These are phyloP conservation scores for Festucalex cinctus DNA, from an alignment of 2,113 vertebrate species.

Conservation along the genomic window DNA sequence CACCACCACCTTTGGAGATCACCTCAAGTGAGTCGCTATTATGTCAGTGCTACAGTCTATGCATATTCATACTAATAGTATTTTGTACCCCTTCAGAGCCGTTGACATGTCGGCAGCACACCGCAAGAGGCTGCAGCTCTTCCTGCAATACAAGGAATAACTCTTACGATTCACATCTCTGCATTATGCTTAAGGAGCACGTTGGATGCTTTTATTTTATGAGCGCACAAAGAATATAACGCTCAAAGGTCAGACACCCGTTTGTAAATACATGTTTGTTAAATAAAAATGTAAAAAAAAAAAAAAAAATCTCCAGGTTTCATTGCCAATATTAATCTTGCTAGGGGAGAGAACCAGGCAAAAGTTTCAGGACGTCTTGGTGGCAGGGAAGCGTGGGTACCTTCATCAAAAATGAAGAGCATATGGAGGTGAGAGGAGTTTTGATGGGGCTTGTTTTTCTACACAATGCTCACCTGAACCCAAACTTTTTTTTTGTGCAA, in stretches of 20 bases:
- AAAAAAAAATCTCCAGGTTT: background rate
- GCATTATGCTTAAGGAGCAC: slow-evolving; percentile 5
- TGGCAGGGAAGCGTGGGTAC: background rate
- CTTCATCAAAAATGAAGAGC: background rate
- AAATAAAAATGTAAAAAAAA: slow-evolving; percentile 44
- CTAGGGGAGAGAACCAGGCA: background rate
- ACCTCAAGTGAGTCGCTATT: slow-evolving; percentile 83
- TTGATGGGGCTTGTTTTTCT: background rate
- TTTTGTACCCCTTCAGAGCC: slow-evolving; percentile 70
- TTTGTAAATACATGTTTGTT: slow-evolving; percentile 19
- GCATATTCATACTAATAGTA: background rate
- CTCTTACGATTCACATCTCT: slow-evolving; percentile 33
- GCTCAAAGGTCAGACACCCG: slow-evolving; percentile 4
- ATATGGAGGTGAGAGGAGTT: background rate
- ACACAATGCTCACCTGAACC: background rate
- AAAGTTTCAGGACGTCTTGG: background rate
- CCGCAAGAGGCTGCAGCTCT: slow-evolving; percentile 91
- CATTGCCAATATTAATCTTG: background rate
- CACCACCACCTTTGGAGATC: slow-evolving; percentile 88
- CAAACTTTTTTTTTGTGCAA: no score
- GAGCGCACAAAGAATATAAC: background rate
- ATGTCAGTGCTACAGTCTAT: background rate
- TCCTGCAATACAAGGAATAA: slow-evolving; percentile 95
- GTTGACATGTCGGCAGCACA: slow-evolving; percentile 90
- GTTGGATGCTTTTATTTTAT: background rate